A percentile compares a stretch with the other conserved stretches of the same genome.
phyloP scores from a whole-genome alignment of 2,888 invertebrate genomes.

The Anthophora plumipes region DNA sequence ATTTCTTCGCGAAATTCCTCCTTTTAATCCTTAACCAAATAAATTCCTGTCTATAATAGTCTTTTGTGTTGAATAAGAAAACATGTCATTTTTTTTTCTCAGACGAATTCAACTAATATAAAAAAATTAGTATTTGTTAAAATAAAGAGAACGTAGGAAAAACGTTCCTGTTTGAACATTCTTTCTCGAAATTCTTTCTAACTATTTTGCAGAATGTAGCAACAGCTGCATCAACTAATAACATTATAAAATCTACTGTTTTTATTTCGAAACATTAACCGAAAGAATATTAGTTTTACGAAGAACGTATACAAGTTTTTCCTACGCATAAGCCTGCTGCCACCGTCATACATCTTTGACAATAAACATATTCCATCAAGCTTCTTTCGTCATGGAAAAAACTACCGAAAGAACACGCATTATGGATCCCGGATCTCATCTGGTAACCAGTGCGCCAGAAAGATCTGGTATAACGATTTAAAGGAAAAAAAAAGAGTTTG shows the following conservation, averaged over 20 bases:
- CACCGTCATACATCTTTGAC: constrained; percentile 12
- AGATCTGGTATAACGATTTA: constrained; percentile 41
- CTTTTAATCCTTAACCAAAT: background rate
- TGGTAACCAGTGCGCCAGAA: constrained; percentile 34
- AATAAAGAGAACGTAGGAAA: too few relatives aligned
- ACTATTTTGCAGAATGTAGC: too few relatives aligned
- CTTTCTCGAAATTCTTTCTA: too few relatives aligned
- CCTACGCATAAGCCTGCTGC: background rate
- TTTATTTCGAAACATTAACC: background rate
- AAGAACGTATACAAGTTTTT: constrained; percentile 17
- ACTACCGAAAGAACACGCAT: constrained; percentile 10
- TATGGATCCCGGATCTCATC: constrained; percentile 44
- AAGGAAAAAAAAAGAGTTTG: constrained; percentile 27
- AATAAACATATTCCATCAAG: constrained; percentile 26
- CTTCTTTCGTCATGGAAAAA: constrained; percentile 27
- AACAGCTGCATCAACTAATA: background rate
- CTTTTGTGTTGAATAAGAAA: too few relatives aligned
- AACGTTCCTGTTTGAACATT: too few relatives aligned
- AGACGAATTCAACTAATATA: too few relatives aligned
- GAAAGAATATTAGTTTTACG: background rate
- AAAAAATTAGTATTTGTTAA: too few relatives aligned
- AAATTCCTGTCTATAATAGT: background rate
- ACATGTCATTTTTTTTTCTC: too few relatives aligned
- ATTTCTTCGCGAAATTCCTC: constrained; percentile 12
- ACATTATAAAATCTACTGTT: background rate